phyloP scores from a whole-genome alignment of 2,888 invertebrate species.

The Lathronympha strigana region DNA sequence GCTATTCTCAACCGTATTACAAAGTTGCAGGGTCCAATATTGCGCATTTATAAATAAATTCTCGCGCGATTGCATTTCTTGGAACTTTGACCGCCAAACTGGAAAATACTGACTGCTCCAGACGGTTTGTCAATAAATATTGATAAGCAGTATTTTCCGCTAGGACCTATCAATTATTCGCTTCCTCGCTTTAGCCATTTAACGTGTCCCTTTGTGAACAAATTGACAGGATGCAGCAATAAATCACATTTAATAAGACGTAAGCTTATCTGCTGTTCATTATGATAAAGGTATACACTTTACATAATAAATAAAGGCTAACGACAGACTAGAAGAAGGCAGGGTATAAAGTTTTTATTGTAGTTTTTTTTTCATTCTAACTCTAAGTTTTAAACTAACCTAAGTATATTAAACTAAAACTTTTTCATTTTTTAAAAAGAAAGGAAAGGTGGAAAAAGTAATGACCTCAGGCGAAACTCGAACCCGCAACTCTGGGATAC shows the following conservation, averaged over 20 bases:
- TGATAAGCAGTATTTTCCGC: constrained; percentile 41
- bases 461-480: no score
- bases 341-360: no score
- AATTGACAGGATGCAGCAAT: constrained; percentile 17
- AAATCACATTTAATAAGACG: constrained; percentile 17
- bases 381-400: no score
- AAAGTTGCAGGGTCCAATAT: not conserved
- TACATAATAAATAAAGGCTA: not conserved
- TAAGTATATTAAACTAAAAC: no score
- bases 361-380: no score
- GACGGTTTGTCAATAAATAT: constrained; percentile 17
- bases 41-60: not conserved
- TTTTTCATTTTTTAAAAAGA: no score
- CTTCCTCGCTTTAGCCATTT: not conserved
- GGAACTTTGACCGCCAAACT: constrained; percentile 20
- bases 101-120: constrained; percentile 29
- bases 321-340: no score
- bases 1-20: not conserved
- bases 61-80: constrained; percentile 14
- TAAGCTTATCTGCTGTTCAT: constrained; percentile 5
- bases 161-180: constrained; percentile 26
- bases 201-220: constrained; percentile 2
- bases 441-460: no score
- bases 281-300: not conserved
- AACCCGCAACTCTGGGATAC: no score